These are phyloP conservation scores for Scarus forsteni DNA, from an alignment of 2,797 vertebrate genomes.

Conservation along the genomic window DNA sequence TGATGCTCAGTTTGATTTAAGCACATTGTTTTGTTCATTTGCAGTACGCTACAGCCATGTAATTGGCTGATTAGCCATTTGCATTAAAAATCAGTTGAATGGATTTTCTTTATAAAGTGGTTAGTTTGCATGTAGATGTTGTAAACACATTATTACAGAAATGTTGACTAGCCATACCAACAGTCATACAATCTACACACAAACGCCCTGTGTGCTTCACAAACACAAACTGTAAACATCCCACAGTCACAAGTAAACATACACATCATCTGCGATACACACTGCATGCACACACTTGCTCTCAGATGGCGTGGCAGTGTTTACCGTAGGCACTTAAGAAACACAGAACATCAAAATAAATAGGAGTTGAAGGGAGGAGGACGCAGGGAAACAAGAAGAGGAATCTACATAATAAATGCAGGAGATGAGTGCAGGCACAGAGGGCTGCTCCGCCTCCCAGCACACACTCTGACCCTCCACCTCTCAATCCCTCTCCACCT, in stretches of 20 bases:
- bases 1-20: no score
- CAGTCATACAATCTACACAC: slow-evolving; percentile 12
- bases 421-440: neutral
- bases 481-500: slow-evolving; percentile 7
- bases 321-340: slow-evolving; percentile 43
- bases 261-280: slow-evolving; percentile 22
- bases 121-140: neutral
- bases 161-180: slow-evolving; percentile 3
- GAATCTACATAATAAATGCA: slow-evolving; percentile 47
- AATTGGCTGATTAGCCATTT: no score
- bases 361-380: slow-evolving; percentile 21
- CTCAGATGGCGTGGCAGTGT: slow-evolving; percentile 28
- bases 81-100: no score
- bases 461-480: slow-evolving; percentile 9
- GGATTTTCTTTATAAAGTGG: no score
- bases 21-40: no score
- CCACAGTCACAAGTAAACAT: slow-evolving; percentile 36
- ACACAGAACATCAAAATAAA: slow-evolving; percentile 44
- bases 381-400: slow-evolving; percentile 22
- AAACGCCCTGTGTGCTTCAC: slow-evolving; percentile 4
- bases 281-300: slow-evolving; percentile 2
- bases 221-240: slow-evolving; percentile 27
- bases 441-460: neutral
- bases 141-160: neutral
- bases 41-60: no score